These are phyloP conservation scores for Gallinago undulata DNA, from an alignment of 2,113 vertebrate genomes.

Conservation along the genomic window DNA sequence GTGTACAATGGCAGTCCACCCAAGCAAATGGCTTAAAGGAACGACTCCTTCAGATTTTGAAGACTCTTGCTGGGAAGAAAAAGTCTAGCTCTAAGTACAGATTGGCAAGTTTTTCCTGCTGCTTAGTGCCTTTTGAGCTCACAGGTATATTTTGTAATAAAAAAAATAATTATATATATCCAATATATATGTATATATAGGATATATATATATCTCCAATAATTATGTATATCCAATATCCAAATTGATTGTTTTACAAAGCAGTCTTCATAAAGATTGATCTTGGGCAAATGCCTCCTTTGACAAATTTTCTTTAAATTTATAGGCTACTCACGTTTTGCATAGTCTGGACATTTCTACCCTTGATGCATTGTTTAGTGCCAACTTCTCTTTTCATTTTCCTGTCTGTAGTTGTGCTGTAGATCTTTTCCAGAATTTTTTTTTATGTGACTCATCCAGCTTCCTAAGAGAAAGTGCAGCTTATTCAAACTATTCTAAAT, in stretches of 20 bases:
- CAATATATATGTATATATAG: no score
- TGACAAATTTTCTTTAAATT: not conserved
- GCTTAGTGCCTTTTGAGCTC: not conserved
- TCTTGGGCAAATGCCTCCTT: not conserved
- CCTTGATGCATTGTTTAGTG: not conserved
- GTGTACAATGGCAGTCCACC: not conserved
- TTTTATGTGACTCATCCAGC: slow-evolving; percentile 2
- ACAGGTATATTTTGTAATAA: not conserved
- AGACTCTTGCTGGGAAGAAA: not conserved
- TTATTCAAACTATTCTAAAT: slow-evolving; percentile 36
- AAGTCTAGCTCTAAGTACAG: not conserved
- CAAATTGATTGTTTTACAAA: not conserved
- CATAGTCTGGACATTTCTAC: not conserved
- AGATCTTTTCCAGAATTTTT: slow-evolving; percentile 4
- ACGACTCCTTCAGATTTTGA: not conserved
- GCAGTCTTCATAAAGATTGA: not conserved
- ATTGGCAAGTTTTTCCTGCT: not conserved
- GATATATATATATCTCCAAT: not conserved
- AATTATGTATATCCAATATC: not conserved
- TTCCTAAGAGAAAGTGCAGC: slow-evolving; percentile 1
- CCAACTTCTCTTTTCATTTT: not conserved
- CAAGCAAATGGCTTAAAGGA: not conserved
- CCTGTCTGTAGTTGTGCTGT: not conserved
- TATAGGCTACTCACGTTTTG: not conserved
- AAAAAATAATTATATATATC: not conserved